Evolutionary conservation across 2,797 vertebrate genomes (phyloP).

Genomic region (Bradypus variegatus): DNA sequence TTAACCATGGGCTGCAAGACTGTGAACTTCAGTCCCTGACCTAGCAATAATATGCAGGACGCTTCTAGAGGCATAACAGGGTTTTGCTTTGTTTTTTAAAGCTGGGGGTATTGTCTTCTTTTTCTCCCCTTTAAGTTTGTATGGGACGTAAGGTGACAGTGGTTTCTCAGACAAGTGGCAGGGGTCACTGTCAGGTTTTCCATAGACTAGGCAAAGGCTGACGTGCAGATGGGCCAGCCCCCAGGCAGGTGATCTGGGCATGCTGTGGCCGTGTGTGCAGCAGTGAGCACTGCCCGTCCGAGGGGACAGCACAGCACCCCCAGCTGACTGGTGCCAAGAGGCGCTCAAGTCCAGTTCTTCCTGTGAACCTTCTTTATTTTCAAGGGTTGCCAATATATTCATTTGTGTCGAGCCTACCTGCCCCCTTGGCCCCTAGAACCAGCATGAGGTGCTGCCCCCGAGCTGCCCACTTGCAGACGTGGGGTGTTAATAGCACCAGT

Average conservation of each 20-base stretch:
- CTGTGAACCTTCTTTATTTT: neutral
- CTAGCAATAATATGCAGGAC: neutral
- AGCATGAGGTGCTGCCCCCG: too few relatives aligned
- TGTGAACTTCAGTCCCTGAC: neutral
- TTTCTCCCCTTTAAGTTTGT: neutral
- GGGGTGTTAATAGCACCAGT: neutral
- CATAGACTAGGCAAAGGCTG: neutral
- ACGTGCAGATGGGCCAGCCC: neutral
- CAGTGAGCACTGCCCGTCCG: neutral
- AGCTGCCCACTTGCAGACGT: neutral
- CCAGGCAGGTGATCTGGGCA: neutral
- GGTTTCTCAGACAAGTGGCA: fast-evolving
- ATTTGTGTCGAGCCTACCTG: neutral
- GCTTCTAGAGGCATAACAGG: neutral
- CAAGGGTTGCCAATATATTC: neutral
- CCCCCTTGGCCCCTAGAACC: neutral
- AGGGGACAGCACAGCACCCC: neutral
- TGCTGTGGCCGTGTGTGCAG: neutral
- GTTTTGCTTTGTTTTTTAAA: neutral
- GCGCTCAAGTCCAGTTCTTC: neutral
- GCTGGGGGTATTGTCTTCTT: neutral
- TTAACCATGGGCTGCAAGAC: fast-evolving
- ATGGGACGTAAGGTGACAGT: neutral
- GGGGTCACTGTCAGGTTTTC: fast-evolving
- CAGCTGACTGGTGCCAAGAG: neutral